A percentile compares a stretch with the other conserved stretches of the same genome.
phyloP scores from a whole-genome alignment of 2,113 vertebrate genomes.

The Tragelaphus scriptus region DNA sequence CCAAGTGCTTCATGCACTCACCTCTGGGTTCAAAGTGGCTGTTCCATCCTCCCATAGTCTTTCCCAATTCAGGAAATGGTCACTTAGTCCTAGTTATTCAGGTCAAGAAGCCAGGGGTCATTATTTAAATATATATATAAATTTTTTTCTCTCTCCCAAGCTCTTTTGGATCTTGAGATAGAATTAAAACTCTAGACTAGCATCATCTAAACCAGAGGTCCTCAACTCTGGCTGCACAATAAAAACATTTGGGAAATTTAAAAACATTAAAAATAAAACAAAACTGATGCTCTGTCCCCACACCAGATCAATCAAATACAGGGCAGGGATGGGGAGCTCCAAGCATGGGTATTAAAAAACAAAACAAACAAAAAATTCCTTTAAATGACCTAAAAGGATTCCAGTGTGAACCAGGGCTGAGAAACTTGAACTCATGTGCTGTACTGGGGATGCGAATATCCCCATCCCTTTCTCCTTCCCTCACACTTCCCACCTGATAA shows the following conservation, averaged over 20 bases:
- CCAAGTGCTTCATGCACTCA: not conserved
- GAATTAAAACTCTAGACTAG: not conserved
- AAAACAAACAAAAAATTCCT: not conserved
- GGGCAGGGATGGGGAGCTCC: not conserved
- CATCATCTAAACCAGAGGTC: not conserved
- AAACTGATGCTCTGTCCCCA: not conserved
- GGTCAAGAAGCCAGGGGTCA: not conserved
- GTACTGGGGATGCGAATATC: fast-evolving
- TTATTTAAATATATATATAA: not conserved
- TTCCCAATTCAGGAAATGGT: not conserved
- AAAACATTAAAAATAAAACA: not conserved
- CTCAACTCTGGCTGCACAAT: not conserved
- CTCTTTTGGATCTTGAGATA: not conserved
- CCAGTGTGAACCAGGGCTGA: not conserved
- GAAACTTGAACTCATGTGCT: not conserved
- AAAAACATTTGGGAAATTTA: not conserved
- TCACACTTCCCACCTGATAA: not conserved
- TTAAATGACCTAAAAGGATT: not conserved
- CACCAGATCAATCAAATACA: not conserved
- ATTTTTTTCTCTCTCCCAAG: not conserved
- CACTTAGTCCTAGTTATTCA: not conserved
- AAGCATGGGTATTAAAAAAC: not conserved
- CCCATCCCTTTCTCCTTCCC: not conserved
- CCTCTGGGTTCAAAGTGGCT: not conserved
- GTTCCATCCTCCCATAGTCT: fast-evolving